These are phyloP conservation scores for Rhodophaea formosa DNA, from an alignment of 2,888 invertebrate species.

Conservation along the genomic window DNA sequence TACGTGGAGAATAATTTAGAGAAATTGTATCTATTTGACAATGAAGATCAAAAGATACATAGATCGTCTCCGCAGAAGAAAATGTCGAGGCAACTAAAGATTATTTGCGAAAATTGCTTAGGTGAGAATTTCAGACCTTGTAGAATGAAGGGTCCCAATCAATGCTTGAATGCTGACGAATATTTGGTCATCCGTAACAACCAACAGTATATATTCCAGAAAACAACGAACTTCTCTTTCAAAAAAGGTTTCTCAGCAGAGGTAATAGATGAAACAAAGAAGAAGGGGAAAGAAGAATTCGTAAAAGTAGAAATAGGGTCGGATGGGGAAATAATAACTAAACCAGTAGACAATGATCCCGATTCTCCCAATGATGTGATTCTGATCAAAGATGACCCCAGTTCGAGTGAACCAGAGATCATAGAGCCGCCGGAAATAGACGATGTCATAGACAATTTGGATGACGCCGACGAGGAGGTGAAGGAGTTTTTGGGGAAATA, in stretches of 20 bases:
- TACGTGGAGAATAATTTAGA: constrained; percentile 54
- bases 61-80: constrained; percentile 63
- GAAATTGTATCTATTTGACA: constrained; percentile 69
- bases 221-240: constrained; percentile 46
- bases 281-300: constrained; percentile 48
- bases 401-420: constrained; percentile 68
- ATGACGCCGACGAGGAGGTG: constrained; percentile 69
- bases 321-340: constrained; percentile 64
- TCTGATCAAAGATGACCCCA: constrained; percentile 46
- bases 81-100: constrained; percentile 58
- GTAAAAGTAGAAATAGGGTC: constrained; percentile 72
- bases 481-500: constrained; percentile 71
- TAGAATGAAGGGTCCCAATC: constrained; percentile 59
- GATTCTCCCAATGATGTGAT: constrained; percentile 47
- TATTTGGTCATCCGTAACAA: constrained; percentile 71
- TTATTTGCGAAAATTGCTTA: constrained; percentile 65
- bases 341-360: constrained; percentile 48
- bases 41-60: constrained; percentile 69
- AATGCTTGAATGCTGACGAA: constrained; percentile 61
- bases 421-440: constrained; percentile 62
- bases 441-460: constrained; percentile 64
- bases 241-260: constrained; percentile 26
- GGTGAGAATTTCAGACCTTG: constrained; percentile 61
- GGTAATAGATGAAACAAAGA: constrained; percentile 31
- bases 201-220: constrained; percentile 71